These are phyloP conservation scores for Nannoperca obscura DNA, from an alignment of 2,797 vertebrate genomes.

Conservation along the genomic window DNA sequence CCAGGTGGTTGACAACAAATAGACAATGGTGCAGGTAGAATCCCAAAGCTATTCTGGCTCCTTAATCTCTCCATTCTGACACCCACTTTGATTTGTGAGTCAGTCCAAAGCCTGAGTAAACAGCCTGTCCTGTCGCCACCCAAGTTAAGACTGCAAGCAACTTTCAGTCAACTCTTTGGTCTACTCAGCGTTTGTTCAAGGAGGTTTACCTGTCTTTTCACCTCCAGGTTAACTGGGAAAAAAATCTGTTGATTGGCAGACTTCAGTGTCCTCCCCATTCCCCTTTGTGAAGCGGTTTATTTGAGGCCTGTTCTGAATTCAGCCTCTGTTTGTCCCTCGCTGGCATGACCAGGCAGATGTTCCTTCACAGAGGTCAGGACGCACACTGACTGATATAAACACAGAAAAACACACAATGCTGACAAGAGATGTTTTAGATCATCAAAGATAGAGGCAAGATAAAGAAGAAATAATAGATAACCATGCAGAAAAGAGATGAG, in stretches of 20 bases:
- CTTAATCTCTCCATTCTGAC: conserved; percentile 81
- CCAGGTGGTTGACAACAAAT: conserved; percentile 85
- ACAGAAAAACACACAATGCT: conserved; percentile 47
- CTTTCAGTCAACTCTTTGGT: conserved; percentile 72
- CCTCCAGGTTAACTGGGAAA: conserved; percentile 46
- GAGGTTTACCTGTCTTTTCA: conserved; percentile 73
- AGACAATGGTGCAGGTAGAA: conserved; percentile 74
- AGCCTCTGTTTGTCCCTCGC: conserved; percentile 67
- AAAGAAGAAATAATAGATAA: conserved; percentile 48
- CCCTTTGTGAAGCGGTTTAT: conserved; percentile 73
- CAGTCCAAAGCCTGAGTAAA: conserved; percentile 76
- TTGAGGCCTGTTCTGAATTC: conserved; percentile 62
- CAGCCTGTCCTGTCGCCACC: conserved; percentile 68
- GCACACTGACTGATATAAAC: conserved; percentile 27
- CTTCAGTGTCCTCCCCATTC: conserved; percentile 54
- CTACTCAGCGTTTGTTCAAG: conserved; percentile 69
- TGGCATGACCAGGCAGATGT: conserved; percentile 78
- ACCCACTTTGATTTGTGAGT: conserved; percentile 83
- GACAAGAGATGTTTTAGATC: conserved; percentile 71
- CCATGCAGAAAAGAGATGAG: conserved; percentile 5
- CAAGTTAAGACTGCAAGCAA: conserved; percentile 61
- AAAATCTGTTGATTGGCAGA: conserved; percentile 66
- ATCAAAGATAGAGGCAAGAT: conserved; percentile 75
- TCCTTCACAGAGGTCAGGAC: conserved; percentile 62
- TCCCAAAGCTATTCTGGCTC: conserved; percentile 65